phyloP scores from a whole-genome alignment of 1,140 invertebrate species.

The Drepana arcuata region DNA sequence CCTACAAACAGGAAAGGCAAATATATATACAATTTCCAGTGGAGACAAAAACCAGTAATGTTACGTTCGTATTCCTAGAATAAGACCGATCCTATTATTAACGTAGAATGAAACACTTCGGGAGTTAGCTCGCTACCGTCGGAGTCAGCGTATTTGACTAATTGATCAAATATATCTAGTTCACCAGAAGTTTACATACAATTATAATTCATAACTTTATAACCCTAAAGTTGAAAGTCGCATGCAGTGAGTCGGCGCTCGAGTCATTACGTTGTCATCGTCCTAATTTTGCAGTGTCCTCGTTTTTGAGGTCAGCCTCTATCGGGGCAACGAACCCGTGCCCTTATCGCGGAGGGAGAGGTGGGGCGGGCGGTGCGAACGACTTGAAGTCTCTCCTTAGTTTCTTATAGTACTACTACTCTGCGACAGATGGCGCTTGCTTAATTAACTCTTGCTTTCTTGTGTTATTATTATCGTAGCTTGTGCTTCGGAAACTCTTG shows the following conservation, averaged over 20 bases:
- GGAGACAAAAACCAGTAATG: background rate
- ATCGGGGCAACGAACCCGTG: conserved; percentile 69
- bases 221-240: conserved; percentile 36
- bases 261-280: conserved; percentile 69
- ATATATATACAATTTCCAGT: background rate
- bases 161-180: conserved; percentile 70
- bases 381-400: conserved; percentile 31
- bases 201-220: conserved; percentile 29
- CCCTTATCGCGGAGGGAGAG: conserved; percentile 62
- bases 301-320: conserved; percentile 71
- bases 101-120: conserved; percentile 53
- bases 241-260: conserved; percentile 36
- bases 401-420: conserved; percentile 32
- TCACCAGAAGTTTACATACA: conserved; percentile 16
- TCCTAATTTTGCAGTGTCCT: conserved; percentile 72
- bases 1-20: background rate
- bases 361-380: conserved; percentile 31
- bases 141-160: conserved; percentile 69
- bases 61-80: conserved; percentile 20
- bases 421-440: conserved; percentile 48
- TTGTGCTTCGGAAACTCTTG: no score
- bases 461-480: no score
- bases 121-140: conserved; percentile 55
- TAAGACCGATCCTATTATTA: conserved; percentile 43
- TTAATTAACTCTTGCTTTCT: no score